Percentiles rank a stretch among this genome's conserved stretches.
Evolutionary conservation across 2,888 invertebrate species (phyloP).

Genomic region (Lordiphosa andalusiaca): DNA sequence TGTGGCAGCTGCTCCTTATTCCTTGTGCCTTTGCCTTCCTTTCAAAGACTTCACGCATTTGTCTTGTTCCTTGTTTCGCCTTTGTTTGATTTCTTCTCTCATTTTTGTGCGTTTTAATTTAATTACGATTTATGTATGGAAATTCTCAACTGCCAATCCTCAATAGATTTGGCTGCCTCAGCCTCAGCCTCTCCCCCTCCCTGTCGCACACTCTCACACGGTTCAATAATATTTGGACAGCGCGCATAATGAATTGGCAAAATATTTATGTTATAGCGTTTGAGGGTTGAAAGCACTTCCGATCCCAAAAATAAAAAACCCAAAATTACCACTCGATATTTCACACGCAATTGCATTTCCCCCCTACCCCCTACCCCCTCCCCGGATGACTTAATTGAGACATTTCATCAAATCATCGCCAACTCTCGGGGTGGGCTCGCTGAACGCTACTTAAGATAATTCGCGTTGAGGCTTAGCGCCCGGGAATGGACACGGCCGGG

Average conservation of each 20-base stretch:
- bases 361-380: neutral
- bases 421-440: constrained; percentile 53
- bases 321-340: constrained; percentile 41
- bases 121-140: constrained; percentile 71
- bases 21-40: constrained; percentile 30
- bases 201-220: constrained; percentile 13
- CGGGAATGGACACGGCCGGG: constrained; percentile 49
- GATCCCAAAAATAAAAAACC: neutral
- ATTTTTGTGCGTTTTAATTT: constrained; percentile 62
- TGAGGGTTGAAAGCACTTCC: constrained; percentile 38
- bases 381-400: constrained; percentile 62
- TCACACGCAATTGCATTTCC: constrained; percentile 55
- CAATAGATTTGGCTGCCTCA: constrained; percentile 20
- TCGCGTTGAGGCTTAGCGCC: constrained; percentile 64
- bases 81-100: constrained; percentile 20
- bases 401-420: constrained; percentile 70
- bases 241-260: constrained; percentile 58
- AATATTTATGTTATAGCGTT: constrained; percentile 37
- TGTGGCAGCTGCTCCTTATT: constrained; percentile 35
- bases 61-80: constrained; percentile 19
- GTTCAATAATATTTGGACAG: constrained; percentile 70
- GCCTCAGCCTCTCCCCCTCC: too few relatives aligned
- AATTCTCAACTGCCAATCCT: constrained; percentile 38
- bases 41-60: constrained; percentile 18
- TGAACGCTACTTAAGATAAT: constrained; percentile 66